Percentiles rank a stretch among this genome's conserved stretches.
These are phyloP conservation scores for Nephrotoma appendiculata DNA, from an alignment of 2,888 invertebrate genomes.

Conservation along the genomic window DNA sequence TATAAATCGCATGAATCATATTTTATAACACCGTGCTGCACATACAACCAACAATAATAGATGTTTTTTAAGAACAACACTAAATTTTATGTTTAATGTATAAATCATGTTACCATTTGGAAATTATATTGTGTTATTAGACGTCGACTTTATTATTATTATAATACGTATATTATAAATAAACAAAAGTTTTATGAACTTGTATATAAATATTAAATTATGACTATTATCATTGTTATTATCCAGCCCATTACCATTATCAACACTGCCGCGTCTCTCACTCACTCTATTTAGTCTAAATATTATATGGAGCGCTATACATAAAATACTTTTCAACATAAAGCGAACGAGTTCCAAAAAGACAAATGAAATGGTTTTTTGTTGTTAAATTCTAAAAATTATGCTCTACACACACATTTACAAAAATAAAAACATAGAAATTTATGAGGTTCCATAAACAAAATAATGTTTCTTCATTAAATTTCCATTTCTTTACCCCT, in stretches of 20 bases:
- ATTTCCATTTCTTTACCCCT: not conserved
- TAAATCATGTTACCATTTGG: not conserved
- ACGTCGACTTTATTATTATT: not conserved
- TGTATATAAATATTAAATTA: not conserved
- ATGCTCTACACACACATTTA: not conserved
- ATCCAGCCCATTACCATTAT: not conserved
- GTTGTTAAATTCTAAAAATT: not conserved
- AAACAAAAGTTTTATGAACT: not conserved
- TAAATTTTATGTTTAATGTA: not conserved
- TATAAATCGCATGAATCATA: not conserved
- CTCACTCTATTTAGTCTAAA: not conserved
- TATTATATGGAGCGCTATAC: too few species aligned
- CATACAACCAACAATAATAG: not conserved
- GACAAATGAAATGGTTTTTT: not conserved
- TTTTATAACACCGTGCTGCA: not conserved
- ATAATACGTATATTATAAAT: not conserved
- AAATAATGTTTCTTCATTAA: not conserved
- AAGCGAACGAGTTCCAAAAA: not conserved
- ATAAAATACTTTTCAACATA: too few species aligned
- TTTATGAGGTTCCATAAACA: not conserved
- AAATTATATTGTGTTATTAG: not conserved
- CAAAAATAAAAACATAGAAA: not conserved
- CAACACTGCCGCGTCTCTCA: not conserved
- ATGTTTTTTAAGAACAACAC: not conserved
- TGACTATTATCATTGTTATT: not conserved